Evolutionary conservation across 2,797 vertebrate species (phyloP).

Genomic region (Hypotaenidia philippensis): DNA sequence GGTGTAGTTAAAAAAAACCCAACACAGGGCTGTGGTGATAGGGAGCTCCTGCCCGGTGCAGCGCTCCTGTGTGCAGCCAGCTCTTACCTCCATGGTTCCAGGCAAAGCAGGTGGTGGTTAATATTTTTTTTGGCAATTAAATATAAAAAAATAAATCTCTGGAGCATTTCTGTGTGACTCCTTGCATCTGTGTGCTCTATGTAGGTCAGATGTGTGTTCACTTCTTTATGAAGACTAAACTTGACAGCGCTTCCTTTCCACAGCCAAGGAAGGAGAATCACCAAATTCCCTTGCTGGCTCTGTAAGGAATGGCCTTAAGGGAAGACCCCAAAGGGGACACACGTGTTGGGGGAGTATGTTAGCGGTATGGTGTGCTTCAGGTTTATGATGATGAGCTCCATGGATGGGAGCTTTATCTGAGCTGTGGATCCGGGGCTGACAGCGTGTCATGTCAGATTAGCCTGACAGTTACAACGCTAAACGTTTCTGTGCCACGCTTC

Average conservation of each 20-base stretch:
- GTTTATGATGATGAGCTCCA: background rate
- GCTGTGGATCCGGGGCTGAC: background rate
- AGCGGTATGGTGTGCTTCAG: background rate
- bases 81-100: background rate
- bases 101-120: slow-evolving; percentile 1
- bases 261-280: background rate
- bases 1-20: background rate
- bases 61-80: background rate
- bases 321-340: background rate
- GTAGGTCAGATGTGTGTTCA: slow-evolving; percentile 62
- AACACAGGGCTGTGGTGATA: accelerated
- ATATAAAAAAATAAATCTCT: background rate
- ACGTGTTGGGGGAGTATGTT: background rate
- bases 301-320: background rate
- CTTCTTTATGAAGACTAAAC: slow-evolving; percentile 35
- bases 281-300: background rate
- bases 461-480: slow-evolving; percentile 9
- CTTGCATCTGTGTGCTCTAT: slow-evolving; percentile 56
- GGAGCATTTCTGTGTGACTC: background rate
- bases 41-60: accelerated
- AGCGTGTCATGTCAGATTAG: slow-evolving; percentile 29
- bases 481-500: background rate
- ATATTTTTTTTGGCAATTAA: background rate
- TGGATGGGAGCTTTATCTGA: background rate
- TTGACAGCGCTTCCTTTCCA: slow-evolving; percentile 41